A percentile compares a stretch with the other conserved stretches of the same genome.
phyloP scores from a whole-genome alignment of 2,888 invertebrate genomes.

The Tetheella fluctuosa region DNA sequence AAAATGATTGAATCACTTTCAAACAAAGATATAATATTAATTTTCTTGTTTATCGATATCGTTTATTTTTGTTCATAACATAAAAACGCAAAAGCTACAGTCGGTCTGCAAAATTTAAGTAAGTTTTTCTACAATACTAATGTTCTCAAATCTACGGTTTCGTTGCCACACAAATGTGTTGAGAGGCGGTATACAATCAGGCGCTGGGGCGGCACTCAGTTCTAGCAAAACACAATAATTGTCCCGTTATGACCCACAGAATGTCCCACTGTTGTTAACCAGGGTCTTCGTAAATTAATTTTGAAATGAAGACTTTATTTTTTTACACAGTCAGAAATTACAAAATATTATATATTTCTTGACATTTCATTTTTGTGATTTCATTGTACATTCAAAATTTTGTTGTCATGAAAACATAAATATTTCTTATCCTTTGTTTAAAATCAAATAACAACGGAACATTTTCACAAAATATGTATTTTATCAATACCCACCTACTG shows the following conservation, averaged over 20 bases:
- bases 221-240: conserved; percentile 65
- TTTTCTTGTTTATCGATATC: no score
- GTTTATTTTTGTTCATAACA: no score
- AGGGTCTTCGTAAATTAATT: conserved; percentile 20
- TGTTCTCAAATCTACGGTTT: conserved; percentile 24
- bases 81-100: conserved; percentile 16
- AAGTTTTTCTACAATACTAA: conserved; percentile 1
- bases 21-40: no score
- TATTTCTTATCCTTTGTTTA: no score
- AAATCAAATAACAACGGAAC: no score
- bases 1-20: no score
- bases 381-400: background rate
- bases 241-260: conserved; percentile 45
- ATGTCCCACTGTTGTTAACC: conserved; percentile 19
- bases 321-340: background rate
- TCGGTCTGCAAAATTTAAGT: conserved; percentile 9
- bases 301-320: conserved; percentile 3
- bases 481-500: no score
- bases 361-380: background rate
- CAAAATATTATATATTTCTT: background rate
- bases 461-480: no score
- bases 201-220: conserved; percentile 44
- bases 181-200: conserved; percentile 63
- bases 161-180: conserved; percentile 27
- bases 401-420: background rate